Conservation (phyloP, 2,888 invertebrate genomes). For the Dorcus parallelipipedus region DNA sequence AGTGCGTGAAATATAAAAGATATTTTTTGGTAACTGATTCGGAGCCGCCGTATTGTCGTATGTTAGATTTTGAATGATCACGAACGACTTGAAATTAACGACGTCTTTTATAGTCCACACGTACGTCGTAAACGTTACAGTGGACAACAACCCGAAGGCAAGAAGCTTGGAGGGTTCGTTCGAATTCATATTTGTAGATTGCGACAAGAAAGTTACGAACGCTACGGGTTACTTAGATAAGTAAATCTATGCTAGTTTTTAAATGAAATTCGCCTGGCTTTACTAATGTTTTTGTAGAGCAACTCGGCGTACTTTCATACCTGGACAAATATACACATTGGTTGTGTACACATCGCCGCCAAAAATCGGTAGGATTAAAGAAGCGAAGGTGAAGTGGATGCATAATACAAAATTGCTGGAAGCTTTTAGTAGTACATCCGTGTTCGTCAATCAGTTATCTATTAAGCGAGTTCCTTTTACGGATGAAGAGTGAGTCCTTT, state of each 20-base stretch:
- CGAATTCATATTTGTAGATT: slow-evolving; percentile 39
- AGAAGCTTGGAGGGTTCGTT: slow-evolving; percentile 34
- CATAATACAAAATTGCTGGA: slow-evolving; percentile 34
- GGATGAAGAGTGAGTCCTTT: slow-evolving; percentile 3
- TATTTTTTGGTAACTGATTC: slow-evolving; percentile 41
- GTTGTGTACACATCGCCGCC: slow-evolving; percentile 40
- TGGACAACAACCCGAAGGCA: slow-evolving; percentile 11
- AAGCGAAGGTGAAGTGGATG: slow-evolving; percentile 40
- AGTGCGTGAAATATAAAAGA: slow-evolving; percentile 29
- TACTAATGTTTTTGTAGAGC: not conserved
- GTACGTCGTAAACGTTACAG: slow-evolving; percentile 26
- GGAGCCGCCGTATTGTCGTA: slow-evolving; percentile 42
- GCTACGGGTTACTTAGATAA: slow-evolving; percentile 29
- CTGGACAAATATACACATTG: slow-evolving; percentile 29
- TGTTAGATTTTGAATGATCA: slow-evolving; percentile 19
- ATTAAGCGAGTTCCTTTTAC: slow-evolving; percentile 24
- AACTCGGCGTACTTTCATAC: slow-evolving; percentile 16
- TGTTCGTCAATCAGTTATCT: slow-evolving; percentile 33
- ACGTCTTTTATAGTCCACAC: slow-evolving; percentile 24
- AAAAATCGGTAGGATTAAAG: slow-evolving; percentile 32
- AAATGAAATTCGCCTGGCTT: not conserved
- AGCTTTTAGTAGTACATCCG: slow-evolving; percentile 32
- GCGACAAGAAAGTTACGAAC: slow-evolving; percentile 32
- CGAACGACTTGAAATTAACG: no score
- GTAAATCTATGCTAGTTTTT: slow-evolving; percentile 22